phyloP scores from a whole-genome alignment of 2,113 vertebrate genomes.

The Coregonus clupeaformis region DNA sequence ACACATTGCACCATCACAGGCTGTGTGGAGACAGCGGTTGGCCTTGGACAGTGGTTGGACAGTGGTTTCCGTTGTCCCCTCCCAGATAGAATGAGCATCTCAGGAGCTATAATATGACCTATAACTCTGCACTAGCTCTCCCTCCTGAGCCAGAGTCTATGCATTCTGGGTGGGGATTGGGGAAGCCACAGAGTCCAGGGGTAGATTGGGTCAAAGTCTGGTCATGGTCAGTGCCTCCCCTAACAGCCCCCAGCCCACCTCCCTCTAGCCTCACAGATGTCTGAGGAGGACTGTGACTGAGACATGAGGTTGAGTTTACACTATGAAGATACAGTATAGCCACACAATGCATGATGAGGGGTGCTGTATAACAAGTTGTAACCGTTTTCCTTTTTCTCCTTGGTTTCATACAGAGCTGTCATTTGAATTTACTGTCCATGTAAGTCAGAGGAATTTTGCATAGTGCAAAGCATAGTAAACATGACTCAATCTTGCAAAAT shows the following conservation, averaged over 20 bases:
- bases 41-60: background rate
- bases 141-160: background rate
- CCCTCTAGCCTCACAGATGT: conserved; percentile 10
- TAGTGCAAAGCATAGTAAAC: conserved; percentile 41
- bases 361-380: conserved; percentile 22
- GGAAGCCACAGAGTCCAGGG: background rate
- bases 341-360: conserved; percentile 12
- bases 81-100: background rate
- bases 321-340: conserved; percentile 38
- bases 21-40: background rate
- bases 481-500: conserved; percentile 18
- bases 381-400: conserved; percentile 15
- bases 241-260: background rate
- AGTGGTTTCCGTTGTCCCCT: background rate
- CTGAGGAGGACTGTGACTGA: background rate
- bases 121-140: background rate
- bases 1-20: conserved; percentile 35
- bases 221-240: conserved; percentile 5
- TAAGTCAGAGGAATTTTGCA: conserved; percentile 31
- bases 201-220: conserved; percentile 28
- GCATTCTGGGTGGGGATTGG: background rate
- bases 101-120: background rate
- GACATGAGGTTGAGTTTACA: conserved; percentile 7
- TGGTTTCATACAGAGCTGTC: conserved; percentile 29
- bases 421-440: conserved; percentile 45